phyloP scores from a whole-genome alignment of 2,888 invertebrate species.

The Apodemia zela region DNA sequence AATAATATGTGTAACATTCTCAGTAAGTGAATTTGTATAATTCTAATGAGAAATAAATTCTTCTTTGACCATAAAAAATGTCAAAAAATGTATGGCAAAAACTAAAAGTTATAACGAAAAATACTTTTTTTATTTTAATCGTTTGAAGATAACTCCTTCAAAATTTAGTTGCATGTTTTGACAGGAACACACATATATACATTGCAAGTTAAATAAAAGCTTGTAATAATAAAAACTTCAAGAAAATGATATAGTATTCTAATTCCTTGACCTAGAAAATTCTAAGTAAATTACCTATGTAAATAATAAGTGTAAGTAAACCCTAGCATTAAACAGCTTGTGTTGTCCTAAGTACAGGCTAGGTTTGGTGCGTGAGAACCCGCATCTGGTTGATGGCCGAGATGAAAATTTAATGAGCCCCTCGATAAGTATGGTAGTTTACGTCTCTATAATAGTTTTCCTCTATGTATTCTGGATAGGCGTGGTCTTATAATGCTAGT shows the following conservation, averaged over 20 bases:
- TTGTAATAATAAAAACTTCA: neutral
- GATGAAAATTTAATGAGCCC: slow-evolving; percentile 4
- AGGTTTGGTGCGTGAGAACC: neutral
- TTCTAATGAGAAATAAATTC: no score
- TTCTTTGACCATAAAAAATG: no score
- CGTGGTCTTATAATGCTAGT: neutral
- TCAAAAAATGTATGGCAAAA: no score
- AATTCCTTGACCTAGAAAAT: slow-evolving; percentile 10
- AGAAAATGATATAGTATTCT: neutral
- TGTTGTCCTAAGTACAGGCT: neutral
- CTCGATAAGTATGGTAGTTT: neutral
- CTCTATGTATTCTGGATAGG: neutral
- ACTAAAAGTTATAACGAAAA: no score
- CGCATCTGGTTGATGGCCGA: neutral
- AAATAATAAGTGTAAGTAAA: neutral
- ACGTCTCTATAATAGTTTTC: neutral
- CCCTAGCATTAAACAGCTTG: slow-evolving; percentile 10
- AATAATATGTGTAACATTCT: no score
- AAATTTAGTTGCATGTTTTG: no score
- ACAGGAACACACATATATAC: no score
- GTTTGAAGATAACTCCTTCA: no score
- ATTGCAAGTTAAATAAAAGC: no score
- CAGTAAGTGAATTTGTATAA: no score
- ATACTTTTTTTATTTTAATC: no score
- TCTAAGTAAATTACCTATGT: slow-evolving; percentile 8